Base-by-base conservation (phyloP, 2,888 invertebrate genomes). In the Fragum fragum region DNA sequence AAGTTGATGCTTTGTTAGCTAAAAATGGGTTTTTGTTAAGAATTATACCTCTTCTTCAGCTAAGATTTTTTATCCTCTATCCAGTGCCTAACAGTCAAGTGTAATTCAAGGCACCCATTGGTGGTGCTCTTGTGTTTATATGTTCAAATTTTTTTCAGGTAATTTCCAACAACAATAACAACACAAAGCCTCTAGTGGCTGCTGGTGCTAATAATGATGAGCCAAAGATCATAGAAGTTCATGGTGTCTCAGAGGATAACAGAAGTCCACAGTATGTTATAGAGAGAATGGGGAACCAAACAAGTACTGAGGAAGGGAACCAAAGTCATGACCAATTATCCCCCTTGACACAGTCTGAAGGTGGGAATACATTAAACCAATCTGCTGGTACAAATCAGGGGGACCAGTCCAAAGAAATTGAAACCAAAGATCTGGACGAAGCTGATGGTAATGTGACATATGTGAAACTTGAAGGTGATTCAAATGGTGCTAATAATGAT, bases 171-270 rank as follows among this genome's bases (percentile, higher is more conserved):
- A 57, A 57, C 26, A 57, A 57, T 57, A 63, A 63, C 36, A 63
- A 63, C 32, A 63, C 32, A 63, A 63, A n/a, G 28, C 23, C 23
- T 6, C 21, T 28, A 32, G 63, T 63, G 36, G 18, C n/a, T 28
- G 63, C 23, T 36, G 63, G 32, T 68, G 52, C 53, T 18, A 32
- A 32, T 28, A 29, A 29, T 63, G 23, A 39, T 23, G 63, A 29
- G 11, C 82, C 82, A 18, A 36, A 68, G 29, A 57, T 79, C n/a
- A 83, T 83, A 29, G 61, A 79, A 32, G 82, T 83, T 6, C 71
- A 76, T 14, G 82, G 82, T 21, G 61, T 79, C n/a, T 55, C 23
- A 9, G 69, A 76, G 39, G 82, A 74, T 26, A 28, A 28, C 6
- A 42, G 39, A 11, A 36, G 70, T 29, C 39, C 47, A 21, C 53